These are phyloP conservation scores for Urosaurus nigricauda DNA, from an alignment of 2,797 vertebrate genomes.

Conservation along the genomic window DNA sequence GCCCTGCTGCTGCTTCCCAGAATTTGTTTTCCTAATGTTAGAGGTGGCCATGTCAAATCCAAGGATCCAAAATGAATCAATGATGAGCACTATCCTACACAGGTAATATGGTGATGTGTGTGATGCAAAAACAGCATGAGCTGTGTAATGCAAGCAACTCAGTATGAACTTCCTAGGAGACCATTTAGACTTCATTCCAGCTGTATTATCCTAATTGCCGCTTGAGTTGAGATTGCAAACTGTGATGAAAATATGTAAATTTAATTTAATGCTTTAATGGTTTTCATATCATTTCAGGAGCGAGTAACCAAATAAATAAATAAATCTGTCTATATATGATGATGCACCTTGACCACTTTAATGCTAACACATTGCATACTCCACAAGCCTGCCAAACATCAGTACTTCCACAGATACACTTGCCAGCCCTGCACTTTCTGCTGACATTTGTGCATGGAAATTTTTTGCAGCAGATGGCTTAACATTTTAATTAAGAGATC, in stretches of 20 bases:
- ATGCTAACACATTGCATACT: constrained; percentile 48
- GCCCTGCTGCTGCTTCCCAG: not conserved
- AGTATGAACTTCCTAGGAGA: constrained; percentile 3
- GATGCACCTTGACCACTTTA: constrained; percentile 54
- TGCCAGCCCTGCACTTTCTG: constrained; percentile 50
- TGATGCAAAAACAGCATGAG: not conserved
- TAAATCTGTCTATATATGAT: constrained; percentile 51
- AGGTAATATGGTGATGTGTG: not conserved
- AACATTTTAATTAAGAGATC: constrained; percentile 63
- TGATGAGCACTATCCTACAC: not conserved
- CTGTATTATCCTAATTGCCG: constrained; percentile 27
- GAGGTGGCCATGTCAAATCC: not conserved
- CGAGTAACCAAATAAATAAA: constrained; percentile 1
- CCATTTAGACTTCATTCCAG: constrained; percentile 33
- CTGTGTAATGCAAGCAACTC: not conserved
- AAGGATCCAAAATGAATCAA: not conserved
- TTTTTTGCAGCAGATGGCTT: constrained; percentile 64
- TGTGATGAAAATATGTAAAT: constrained; percentile 62
- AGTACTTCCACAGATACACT: constrained; percentile 42
- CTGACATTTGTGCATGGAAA: constrained; percentile 55
- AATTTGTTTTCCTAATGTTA: not conserved
- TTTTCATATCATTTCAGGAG: constrained; percentile 53
- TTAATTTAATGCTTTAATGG: constrained; percentile 71
- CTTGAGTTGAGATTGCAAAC: constrained; percentile 50
- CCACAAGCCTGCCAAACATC: constrained; percentile 31